Conservation (phyloP, 1,140 invertebrate species). For the Cotesia chilonis region DNA sequence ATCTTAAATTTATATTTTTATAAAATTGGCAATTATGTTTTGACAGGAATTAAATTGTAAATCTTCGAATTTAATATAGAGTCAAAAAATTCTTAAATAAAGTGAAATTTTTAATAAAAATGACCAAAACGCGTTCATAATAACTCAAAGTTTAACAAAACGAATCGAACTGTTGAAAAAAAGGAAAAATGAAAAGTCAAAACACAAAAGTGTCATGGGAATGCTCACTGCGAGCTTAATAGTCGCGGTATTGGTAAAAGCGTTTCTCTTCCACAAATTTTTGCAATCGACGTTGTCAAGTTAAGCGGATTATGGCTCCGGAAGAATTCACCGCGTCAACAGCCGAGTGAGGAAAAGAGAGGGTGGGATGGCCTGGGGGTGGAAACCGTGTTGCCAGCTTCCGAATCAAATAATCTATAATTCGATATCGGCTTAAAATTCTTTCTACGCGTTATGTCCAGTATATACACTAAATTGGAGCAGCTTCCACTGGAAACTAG, state of each 20-base stretch:
- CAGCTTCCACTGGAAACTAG: background rate
- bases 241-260: conserved; percentile 12
- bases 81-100: too few relatives aligned
- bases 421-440: conserved; percentile 37
- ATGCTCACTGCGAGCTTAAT: background rate
- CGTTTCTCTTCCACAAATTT: conserved; percentile 42
- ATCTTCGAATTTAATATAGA: too few relatives aligned
- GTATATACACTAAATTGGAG: too few relatives aligned
- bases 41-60: too few relatives aligned
- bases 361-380: conserved; percentile 2
- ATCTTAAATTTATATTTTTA: too few relatives aligned
- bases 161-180: too few relatives aligned
- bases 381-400: conserved; percentile 21
- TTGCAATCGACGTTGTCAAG: conserved; percentile 45
- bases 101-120: too few relatives aligned
- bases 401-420: conserved; percentile 43
- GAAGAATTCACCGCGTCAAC: conserved; percentile 44
- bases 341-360: conserved; percentile 7
- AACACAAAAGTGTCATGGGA: conserved; percentile 1
- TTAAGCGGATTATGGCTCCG: conserved; percentile 53
- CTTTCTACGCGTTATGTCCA: conserved; percentile 22
- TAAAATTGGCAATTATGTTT: too few relatives aligned
- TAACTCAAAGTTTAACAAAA: too few relatives aligned
- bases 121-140: too few relatives aligned
- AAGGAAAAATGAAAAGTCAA: background rate